These are phyloP conservation scores for Eristalis intricaria DNA, from an alignment of 2,888 invertebrate genomes.

Conservation along the genomic window DNA sequence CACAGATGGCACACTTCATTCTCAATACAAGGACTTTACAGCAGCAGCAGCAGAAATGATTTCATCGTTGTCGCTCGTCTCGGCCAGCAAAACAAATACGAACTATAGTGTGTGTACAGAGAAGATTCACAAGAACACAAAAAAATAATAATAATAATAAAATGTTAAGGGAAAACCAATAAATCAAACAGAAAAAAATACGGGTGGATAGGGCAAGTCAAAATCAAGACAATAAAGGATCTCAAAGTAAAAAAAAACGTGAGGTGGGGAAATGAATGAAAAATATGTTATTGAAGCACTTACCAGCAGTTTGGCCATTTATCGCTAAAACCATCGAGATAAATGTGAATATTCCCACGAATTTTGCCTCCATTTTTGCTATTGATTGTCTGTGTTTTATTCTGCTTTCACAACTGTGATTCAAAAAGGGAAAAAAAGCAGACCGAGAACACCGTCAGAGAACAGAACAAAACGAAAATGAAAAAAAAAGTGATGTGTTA, in stretches of 20 bases:
- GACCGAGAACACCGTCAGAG: conserved; percentile 34
- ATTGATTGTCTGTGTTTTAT: conserved; percentile 75
- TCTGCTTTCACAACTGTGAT: conserved; percentile 55
- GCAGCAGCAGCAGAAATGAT: conserved; percentile 32
- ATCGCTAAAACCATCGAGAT: conserved; percentile 81
- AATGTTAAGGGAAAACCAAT: conserved; percentile 10
- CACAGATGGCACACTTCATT: conserved; percentile 45
- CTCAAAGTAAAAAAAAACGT: conserved; percentile 32
- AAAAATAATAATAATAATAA: conserved; percentile 19
- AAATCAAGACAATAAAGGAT: conserved; percentile 26
- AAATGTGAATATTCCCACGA: conserved; percentile 81
- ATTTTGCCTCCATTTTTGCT: conserved; percentile 81
- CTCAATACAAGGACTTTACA: conserved; percentile 54
- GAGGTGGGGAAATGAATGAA: neutral
- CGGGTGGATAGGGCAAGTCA: conserved; percentile 35
- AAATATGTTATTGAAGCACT: conserved; percentile 73
- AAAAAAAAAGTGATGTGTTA: conserved; percentile 12
- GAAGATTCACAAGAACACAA: conserved; percentile 8
- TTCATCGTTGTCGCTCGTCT: conserved; percentile 37
- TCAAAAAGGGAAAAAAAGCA: conserved; percentile 33
- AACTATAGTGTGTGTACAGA: conserved; percentile 15
- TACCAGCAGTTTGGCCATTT: conserved; percentile 80
- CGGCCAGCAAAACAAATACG: neutral
- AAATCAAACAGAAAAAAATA: conserved; percentile 72
- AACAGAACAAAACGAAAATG: conserved; percentile 44